These are phyloP conservation scores for Gasterosteus nipponicus DNA, from an alignment of 2,113 vertebrate genomes.

Conservation along the genomic window DNA sequence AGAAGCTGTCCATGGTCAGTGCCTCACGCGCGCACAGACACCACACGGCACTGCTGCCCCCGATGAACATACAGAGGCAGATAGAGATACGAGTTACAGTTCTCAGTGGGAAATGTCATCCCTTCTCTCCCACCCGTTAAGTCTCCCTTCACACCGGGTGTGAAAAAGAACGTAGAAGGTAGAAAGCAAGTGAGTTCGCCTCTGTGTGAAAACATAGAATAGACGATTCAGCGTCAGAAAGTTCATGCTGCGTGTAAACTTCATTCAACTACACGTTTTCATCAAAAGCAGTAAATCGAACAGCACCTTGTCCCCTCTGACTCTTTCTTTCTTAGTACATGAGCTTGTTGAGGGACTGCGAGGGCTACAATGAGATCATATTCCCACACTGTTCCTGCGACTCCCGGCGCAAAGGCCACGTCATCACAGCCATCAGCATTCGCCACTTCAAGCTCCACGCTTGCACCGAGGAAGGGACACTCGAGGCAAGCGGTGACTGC, in stretches of 20 bases:
- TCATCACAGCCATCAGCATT: slow-evolving; percentile 94
- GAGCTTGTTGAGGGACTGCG: slow-evolving; percentile 89
- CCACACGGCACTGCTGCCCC: neutral
- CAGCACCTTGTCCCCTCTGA: neutral
- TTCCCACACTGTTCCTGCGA: slow-evolving; percentile 98
- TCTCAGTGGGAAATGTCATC: neutral
- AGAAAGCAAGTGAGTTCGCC: neutral
- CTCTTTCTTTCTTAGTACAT: slow-evolving; percentile 84
- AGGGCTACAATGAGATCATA: slow-evolving; percentile 95
- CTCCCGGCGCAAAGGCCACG: slow-evolving; percentile 94
- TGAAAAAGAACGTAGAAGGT: neutral
- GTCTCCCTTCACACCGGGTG: slow-evolving; percentile 7
- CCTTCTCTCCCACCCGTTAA: neutral
- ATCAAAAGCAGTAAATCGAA: neutral
- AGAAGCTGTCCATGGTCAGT: slow-evolving; percentile 93
- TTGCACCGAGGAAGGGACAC: slow-evolving; percentile 94
- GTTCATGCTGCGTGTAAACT: neutral
- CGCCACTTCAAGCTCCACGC: slow-evolving; percentile 96
- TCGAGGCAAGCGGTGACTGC: slow-evolving; percentile 78
- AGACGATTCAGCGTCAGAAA: neutral
- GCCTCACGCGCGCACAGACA: neutral
- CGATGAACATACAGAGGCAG: neutral
- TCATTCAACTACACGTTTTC: neutral
- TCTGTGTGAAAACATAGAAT: neutral
- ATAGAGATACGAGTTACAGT: neutral